Base-by-base conservation (phyloP, 2,113 vertebrate species). In the Ptychochromis oligacanthus region DNA sequence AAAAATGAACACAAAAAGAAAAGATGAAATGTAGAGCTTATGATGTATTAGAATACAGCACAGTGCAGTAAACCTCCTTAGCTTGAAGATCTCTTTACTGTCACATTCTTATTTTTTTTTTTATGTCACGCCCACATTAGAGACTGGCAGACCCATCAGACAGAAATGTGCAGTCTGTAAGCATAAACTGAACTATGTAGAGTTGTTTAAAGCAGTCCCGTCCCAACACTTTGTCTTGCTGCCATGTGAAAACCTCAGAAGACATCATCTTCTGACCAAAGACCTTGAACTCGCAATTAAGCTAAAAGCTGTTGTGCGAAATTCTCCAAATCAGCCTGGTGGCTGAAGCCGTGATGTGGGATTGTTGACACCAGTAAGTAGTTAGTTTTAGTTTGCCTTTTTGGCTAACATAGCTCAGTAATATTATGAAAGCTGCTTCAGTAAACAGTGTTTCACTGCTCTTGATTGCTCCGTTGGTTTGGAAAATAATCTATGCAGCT, bases 181-280 rank as follows among this genome's bases (percentile, higher is more conserved):
- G 26, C 74, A 15, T 1, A 22, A 67, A 76, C 3, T 14, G 46
- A 85, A 82, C 20, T 22, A 76, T 82, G 72, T 18, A 12, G 75
- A 0, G 14, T 4, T n/a, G 49, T 64, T 83, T 49, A 67, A 80
- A 28, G 40, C 49, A 7, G 43, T 43, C 38, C 20, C 1, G 17
- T 36, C 74, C 52, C 72, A 60, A 43, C 13, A 12, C 43, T 40
- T 82, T 83, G 28, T 55, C 75, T 43, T 7, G 6, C 49, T 56
- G 46, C 2, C 14, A 7, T 77, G 81, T 59, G 78, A 81, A 55
- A 84, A 74, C 14, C 55, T 24, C 65, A 62, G 49, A n/a, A 31
- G 60, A 13, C 52, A 13, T 38, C 4, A 24, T 7, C 2, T 31
- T 55, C 52, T 20, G 36, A 70, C 65, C 43, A 70, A 56, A 59